Evolutionary conservation across 2,888 invertebrate species (phyloP).

Genomic region (Alloscopus bannaensis): DNA sequence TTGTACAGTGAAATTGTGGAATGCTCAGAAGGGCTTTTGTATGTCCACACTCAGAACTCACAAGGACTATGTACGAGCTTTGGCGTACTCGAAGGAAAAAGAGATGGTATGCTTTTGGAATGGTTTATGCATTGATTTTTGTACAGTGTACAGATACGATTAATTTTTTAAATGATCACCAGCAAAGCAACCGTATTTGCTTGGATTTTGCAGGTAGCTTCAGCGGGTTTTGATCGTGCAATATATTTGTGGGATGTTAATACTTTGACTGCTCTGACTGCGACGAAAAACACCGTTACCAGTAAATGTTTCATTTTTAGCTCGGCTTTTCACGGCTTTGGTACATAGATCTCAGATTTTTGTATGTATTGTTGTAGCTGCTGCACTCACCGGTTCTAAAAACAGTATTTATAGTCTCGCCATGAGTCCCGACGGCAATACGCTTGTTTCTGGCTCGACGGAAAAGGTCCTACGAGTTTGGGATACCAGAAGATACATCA

Average conservation of each 20-base stretch:
- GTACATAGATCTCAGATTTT: background rate
- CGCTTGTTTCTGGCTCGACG: constrained; percentile 97
- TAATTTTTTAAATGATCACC: background rate
- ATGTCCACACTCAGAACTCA: constrained; percentile 99
- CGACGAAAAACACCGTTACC: constrained; percentile 98
- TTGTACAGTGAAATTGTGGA: constrained; percentile 99
- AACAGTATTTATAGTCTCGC: constrained; percentile 99
- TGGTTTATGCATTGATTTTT: background rate
- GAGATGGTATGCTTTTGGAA: constrained; percentile 78
- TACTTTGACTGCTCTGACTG: constrained; percentile 96
- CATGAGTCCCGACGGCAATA: constrained; percentile 97
- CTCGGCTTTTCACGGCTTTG: background rate
- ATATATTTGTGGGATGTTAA: constrained; percentile 99
- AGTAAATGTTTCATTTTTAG: constrained; percentile 78
- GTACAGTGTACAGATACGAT: background rate
- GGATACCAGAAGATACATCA: constrained; percentile 96
- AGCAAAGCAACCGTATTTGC: too few species aligned
- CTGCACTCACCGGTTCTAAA: constrained; percentile 96
- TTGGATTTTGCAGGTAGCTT: constrained; percentile 89
- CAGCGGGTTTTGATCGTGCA: constrained; percentile 96
- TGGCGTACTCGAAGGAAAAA: constrained; percentile 97
- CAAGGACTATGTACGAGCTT: constrained; percentile 97
- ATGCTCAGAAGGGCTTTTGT: constrained; percentile 98
- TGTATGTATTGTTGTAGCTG: constrained; percentile 80
- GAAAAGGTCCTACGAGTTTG: constrained; percentile 96